Percentiles rank a stretch among this genome's conserved stretches.
Conservation (phyloP, 1,140 invertebrate genomes). For the Drosophila murphyi region DNA sequence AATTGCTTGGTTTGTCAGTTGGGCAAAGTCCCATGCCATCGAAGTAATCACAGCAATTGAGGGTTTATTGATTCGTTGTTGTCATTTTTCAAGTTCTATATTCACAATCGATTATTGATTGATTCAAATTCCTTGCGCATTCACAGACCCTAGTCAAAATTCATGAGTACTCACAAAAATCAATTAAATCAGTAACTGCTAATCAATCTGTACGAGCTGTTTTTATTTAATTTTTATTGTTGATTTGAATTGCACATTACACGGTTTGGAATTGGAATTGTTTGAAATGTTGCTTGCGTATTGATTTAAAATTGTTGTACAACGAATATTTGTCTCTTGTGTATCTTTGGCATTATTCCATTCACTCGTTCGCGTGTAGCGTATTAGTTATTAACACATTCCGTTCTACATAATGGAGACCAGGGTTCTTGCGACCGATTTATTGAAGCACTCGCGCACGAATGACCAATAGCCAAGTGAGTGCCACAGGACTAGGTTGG, state of each 20-base stretch:
- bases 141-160: constrained; percentile 5
- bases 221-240: neutral
- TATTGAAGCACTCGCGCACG: constrained; percentile 54
- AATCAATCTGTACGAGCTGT: neutral
- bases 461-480: constrained; percentile 50
- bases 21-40: constrained; percentile 78
- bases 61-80: constrained; percentile 72
- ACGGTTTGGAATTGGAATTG: neutral
- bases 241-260: neutral
- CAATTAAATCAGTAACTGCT: too few species aligned
- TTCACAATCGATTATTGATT: constrained; percentile 78
- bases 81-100: constrained; percentile 31
- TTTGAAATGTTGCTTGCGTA: neutral
- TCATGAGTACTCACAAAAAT: neutral
- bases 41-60: constrained; percentile 76
- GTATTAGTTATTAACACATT: constrained; percentile 38
- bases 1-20: constrained; percentile 56
- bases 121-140: constrained; percentile 9
- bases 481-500: constrained; percentile 25
- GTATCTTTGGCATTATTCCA: constrained; percentile 14
- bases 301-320: constrained; percentile 11
- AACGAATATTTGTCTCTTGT: constrained; percentile 8
- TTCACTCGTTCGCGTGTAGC: constrained; percentile 49
- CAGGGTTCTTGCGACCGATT: constrained; percentile 47
- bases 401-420: constrained; percentile 27